Evolutionary conservation across 2,113 vertebrate species (phyloP), one percentile per base, ranked within the genome.

Genomic region (Atherinomorus stipes): DNA sequence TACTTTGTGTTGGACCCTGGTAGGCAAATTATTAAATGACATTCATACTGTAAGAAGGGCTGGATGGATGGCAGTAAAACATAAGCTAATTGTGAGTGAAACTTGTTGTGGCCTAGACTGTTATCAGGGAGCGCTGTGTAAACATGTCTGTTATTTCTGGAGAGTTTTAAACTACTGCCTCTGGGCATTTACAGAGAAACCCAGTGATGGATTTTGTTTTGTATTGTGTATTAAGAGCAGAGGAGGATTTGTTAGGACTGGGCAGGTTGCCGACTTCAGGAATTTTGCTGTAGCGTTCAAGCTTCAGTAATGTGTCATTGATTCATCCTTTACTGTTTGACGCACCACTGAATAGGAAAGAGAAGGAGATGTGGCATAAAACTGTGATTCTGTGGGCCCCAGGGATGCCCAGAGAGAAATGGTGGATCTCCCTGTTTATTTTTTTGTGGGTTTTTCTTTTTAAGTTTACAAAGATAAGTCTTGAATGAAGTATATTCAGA

Each of bases 371-470:
- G 71, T 52, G 75, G 71, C 61, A 59, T 4, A 56, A 66, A 67
- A 81, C 71, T 7, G 64, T 59, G 63, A 63, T 71, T 69, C 63
- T 71, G 71, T 85, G 88, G 89, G 70, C 85, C 79, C 76, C 60
- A 83, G 56, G 89, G 87, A 85, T 85, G 70, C 65, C 76, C 61
- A 76, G 91, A 89, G 65, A 77, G 80, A 78, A 78, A 63, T 70
- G 86, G 85, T 85, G 80, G 89, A 71, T 70, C 78, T 23, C 19
- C 4, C 3, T 57, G 42, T 18, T 69, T 25, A 16, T 26, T 11
- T 23, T 7, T 53, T 28, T 64, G 12, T 57, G 40, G 34, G n/a
- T 2, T 69, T 34, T 34, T 34, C 9, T 34, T 8, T 34, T 34
- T 9, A 34, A 6, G 3, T 28, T 28, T 28, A n/a, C n/a, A n/a